Evolutionary conservation across 2,888 invertebrate genomes (phyloP).

Genomic region (Halocaridina rubra): DNA sequence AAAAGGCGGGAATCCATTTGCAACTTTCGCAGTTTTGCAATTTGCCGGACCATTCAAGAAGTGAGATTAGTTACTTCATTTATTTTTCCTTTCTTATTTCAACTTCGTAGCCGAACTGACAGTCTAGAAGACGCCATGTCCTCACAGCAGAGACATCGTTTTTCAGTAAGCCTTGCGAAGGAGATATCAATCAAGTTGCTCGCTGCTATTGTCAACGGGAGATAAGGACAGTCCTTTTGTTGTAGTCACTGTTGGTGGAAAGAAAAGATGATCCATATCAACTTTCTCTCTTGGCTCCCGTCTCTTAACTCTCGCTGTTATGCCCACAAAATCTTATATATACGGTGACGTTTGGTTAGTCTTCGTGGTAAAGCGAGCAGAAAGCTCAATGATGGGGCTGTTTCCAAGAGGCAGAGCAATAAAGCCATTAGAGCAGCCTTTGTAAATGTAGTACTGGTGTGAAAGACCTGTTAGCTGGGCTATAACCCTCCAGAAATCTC

Average conservation of each 20-base stretch:
- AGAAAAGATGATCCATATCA: no score
- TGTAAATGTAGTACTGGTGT: conserved; percentile 13
- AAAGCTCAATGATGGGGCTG: background rate
- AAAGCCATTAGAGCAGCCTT: conserved; percentile 12
- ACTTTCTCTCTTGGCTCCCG: no score
- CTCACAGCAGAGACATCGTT: no score
- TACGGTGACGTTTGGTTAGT: no score
- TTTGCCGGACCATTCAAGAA: conserved; percentile 24
- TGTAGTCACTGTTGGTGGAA: no score
- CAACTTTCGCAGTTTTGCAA: conserved; percentile 29
- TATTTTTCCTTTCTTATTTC: background rate
- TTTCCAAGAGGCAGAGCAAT: background rate
- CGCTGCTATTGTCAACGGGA: background rate
- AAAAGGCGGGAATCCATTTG: background rate
- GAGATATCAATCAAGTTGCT: conserved; percentile 4
- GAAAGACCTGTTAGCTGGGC: conserved; percentile 3
- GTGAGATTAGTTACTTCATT: background rate
- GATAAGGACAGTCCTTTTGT: background rate
- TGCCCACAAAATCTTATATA: no score
- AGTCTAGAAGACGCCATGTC: background rate
- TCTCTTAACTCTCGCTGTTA: no score
- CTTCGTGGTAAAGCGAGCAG: background rate
- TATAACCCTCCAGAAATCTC: conserved; percentile 14
- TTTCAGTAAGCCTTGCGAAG: background rate
- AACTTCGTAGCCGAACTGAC: background rate